phyloP scores from a whole-genome alignment of 2,113 vertebrate genomes.

The Rhombomys opimus region DNA sequence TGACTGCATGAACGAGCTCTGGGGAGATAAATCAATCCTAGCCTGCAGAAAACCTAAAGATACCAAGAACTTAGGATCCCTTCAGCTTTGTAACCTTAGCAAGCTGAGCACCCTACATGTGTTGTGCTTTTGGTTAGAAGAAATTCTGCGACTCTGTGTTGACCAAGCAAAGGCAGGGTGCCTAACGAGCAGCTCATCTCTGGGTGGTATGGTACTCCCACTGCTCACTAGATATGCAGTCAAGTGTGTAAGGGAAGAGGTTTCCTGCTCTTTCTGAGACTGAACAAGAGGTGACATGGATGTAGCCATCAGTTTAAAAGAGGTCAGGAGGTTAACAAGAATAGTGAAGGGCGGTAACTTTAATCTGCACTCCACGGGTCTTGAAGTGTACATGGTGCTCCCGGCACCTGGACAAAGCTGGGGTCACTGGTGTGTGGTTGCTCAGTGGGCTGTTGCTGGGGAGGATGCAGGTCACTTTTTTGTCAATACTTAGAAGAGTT shows the following conservation, averaged over 20 bases:
- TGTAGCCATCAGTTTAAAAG: neutral
- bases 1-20: neutral
- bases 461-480: neutral
- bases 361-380: too few species aligned
- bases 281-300: neutral
- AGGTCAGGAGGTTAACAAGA: neutral
- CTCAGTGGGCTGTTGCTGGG: neutral
- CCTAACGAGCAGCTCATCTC: neutral
- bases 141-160: neutral
- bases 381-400: accelerated
- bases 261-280: neutral
- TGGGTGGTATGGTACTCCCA: neutral
- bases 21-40: neutral
- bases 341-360: neutral
- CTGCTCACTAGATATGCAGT: neutral
- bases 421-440: accelerated
- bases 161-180: neutral
- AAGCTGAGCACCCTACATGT: neutral
- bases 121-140: constrained; percentile 38
- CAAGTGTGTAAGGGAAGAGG: neutral
- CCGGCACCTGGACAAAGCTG: neutral
- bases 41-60: neutral
- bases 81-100: neutral
- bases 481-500: neutral
- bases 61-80: neutral